Base-by-base conservation (phyloP, 2,113 vertebrate genomes). In the Trichomycterus rosablanca region DNA sequence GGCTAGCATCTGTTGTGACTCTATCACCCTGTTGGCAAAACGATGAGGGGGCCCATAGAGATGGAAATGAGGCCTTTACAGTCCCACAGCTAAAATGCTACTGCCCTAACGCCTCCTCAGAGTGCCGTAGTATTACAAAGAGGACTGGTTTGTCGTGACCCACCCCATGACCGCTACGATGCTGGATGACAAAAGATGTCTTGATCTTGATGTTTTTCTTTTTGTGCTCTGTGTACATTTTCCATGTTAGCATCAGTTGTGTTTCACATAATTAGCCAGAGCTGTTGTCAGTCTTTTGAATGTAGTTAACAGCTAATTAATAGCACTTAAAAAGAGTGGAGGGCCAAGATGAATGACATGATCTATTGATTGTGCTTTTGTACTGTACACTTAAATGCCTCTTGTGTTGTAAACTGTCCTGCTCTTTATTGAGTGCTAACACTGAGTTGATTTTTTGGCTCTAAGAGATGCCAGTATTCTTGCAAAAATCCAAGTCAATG, bases 61-160 rank as follows among this genome's bases (percentile, higher is more conserved):
- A 72, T 72, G 70, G 54, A 68, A 72, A 72, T 72, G 53, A 72
- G 65, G 64, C 64, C 58, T 72, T 72, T 72, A 56, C 34, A 45
- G 63, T 54, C 53, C 48, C 45, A 58, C 59, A 68, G 70, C 20
- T 26, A 20, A 59, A 55, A 64, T 59, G 34, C 65, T 63, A 48
- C 59, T 68, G 54, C 59, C 59, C 65, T 67, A 64, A 67, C 35
- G 70, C 70, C 70, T 72, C 59, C 40, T 24, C 43, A 50, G 54
- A 59, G 45, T 67, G 48, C 62, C 65, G 59, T 22, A 49, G 59
- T 45, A 72, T 55, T 64, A 67, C 70, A 72, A 72, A 68, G 53
- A 59, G 66, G 65, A 72, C 61, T n/a, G 59, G 59, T 64, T 63
- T 64, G 64, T 68, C 66, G 50, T 54, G 70, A 68, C 54, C 20